Conservation (phyloP, 2,113 vertebrate species). For the Chaetodon trifascialis region DNA sequence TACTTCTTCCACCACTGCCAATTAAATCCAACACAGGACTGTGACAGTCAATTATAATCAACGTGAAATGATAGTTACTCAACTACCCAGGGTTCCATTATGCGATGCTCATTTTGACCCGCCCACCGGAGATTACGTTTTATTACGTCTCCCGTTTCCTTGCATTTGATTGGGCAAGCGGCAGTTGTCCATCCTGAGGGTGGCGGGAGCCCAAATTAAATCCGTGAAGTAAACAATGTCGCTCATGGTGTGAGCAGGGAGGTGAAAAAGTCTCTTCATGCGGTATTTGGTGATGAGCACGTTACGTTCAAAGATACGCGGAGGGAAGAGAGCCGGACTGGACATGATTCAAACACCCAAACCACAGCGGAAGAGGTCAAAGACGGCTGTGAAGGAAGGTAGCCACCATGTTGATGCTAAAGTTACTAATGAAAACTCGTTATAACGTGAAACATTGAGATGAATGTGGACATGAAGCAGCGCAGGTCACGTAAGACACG, state of each 20-base stretch:
- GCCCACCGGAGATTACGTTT: constrained; percentile 50
- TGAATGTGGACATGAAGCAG: not conserved
- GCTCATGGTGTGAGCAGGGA: not conserved
- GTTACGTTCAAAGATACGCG: constrained; percentile 39
- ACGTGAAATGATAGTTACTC: not conserved
- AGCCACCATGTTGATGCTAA: not conserved
- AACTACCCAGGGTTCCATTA: not conserved
- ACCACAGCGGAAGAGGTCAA: constrained; percentile 60
- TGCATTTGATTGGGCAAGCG: constrained; percentile 57
- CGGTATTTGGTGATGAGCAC: constrained; percentile 32
- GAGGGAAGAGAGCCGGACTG: constrained; percentile 33
- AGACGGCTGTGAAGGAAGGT: constrained; percentile 69
- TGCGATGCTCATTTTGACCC: not conserved
- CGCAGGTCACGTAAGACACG: not conserved
- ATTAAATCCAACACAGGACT: too few relatives aligned
- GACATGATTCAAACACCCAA: constrained; percentile 26
- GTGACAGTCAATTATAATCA: not conserved
- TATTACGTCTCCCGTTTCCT: rapidly evolving
- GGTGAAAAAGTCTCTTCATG: too few relatives aligned
- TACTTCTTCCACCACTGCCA: not conserved
- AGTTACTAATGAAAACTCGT: not conserved
- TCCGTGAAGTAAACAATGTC: not conserved
- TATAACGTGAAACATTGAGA: too few relatives aligned
- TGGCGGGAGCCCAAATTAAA: constrained; percentile 52
- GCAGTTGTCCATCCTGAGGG: not conserved